phyloP scores from a whole-genome alignment of 2,888 invertebrate species.

The Rutpela maculata region DNA sequence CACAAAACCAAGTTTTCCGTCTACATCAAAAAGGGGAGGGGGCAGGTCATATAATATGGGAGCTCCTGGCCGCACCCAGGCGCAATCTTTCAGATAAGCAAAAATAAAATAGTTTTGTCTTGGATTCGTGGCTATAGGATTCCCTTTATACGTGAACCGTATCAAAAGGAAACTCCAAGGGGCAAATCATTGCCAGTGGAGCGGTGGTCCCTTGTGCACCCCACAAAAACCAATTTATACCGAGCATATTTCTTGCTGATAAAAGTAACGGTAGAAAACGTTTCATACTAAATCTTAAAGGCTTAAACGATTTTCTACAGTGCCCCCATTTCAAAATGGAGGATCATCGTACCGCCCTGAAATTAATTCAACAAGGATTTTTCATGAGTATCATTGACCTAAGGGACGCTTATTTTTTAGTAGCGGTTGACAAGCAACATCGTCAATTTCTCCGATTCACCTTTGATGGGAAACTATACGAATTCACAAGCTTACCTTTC shows the following conservation, averaged over 20 bases:
- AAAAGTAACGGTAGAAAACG: constrained; percentile 24
- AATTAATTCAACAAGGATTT: constrained; percentile 8
- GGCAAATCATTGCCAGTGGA: background rate
- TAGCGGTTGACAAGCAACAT: background rate
- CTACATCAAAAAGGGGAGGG: background rate
- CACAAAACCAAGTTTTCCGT: background rate
- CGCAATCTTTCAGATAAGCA: background rate
- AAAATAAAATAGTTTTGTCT: background rate
- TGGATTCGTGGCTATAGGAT: constrained; percentile 24
- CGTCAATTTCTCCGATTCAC: background rate
- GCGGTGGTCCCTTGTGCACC: background rate
- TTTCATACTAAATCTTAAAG: constrained; percentile 24
- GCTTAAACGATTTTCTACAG: constrained; percentile 5
- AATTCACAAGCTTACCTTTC: background rate
- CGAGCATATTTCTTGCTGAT: constrained; percentile 5
- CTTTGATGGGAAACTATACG: background rate
- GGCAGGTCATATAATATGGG: background rate
- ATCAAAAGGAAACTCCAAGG: background rate
- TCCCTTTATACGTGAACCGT: background rate
- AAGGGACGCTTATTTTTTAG: background rate
- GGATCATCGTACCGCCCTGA: constrained; percentile 4
- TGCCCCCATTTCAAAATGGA: constrained; percentile 18
- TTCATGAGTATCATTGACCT: background rate
- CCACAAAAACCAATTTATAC: background rate
- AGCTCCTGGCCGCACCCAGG: too few species aligned